These are phyloP conservation scores for Caprella mutica DNA, from an alignment of 2,888 invertebrate genomes.

Conservation along the genomic window DNA sequence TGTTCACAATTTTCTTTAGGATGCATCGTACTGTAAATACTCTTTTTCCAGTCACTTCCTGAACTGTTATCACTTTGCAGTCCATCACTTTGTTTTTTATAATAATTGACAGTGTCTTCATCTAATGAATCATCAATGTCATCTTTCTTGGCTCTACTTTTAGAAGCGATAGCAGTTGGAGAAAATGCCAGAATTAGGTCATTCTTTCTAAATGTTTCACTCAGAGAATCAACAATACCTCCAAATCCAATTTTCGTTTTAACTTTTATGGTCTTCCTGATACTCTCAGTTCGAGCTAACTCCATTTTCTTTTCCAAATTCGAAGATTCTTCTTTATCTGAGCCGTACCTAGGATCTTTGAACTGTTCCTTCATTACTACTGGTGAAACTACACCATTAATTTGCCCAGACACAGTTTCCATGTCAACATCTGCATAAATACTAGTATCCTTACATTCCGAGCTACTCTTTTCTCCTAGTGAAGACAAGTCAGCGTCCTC, in stretches of 20 bases:
- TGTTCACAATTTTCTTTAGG: neutral
- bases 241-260: constrained; percentile 23
- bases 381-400: too few relatives aligned
- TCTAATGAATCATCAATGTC: neutral
- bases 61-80: too few relatives aligned
- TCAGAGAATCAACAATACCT: constrained; percentile 17
- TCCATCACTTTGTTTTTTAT: too few relatives aligned
- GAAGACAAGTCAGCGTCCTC: too few relatives aligned
- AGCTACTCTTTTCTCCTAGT: too few relatives aligned
- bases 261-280: constrained; percentile 28
- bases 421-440: too few relatives aligned
- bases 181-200: constrained; percentile 25
- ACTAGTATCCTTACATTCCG: too few relatives aligned
- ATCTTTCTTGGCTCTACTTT: neutral
- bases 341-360: neutral
- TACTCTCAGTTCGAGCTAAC: constrained; percentile 15
- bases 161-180: constrained; percentile 14
- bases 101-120: too few relatives aligned
- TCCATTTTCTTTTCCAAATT: constrained; percentile 7
- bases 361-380: neutral
- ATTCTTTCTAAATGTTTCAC: constrained; percentile 15
- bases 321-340: neutral
- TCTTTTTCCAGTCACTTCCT: neutral
- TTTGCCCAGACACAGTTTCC: too few relatives aligned
- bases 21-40: neutral